These are phyloP conservation scores for Diorhabda sublineata DNA, from an alignment of 1,140 invertebrate genomes.

Conservation along the genomic window DNA sequence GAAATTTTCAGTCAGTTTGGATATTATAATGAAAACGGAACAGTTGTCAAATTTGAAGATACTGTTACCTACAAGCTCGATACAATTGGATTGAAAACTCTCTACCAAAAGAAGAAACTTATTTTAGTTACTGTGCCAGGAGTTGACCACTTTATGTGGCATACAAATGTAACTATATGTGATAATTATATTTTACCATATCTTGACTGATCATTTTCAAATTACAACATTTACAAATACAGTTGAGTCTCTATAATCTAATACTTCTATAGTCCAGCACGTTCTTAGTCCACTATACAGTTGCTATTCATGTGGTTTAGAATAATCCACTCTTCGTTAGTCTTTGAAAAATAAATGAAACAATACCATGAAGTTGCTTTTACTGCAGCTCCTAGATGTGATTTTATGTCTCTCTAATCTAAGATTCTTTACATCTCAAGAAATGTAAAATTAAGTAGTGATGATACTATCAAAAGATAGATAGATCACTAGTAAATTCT, in stretches of 20 bases:
- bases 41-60: slow-evolving; percentile 66
- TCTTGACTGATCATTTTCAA: slow-evolving; percentile 57
- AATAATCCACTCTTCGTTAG: too few relatives aligned
- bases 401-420: too few relatives aligned
- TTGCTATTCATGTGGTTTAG: background rate
- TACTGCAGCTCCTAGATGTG: too few relatives aligned
- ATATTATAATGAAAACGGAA: slow-evolving; percentile 70
- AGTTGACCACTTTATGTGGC: slow-evolving; percentile 77
- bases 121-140: slow-evolving; percentile 65
- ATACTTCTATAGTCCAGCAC: too few relatives aligned
- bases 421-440: too few relatives aligned
- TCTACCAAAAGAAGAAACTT: slow-evolving; percentile 64
- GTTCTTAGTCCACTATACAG: background rate
- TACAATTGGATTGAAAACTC: slow-evolving; percentile 69
- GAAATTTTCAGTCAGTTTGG: slow-evolving; percentile 72
- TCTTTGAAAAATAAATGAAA: too few relatives aligned
- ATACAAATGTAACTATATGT: slow-evolving; percentile 70
- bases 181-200: slow-evolving; percentile 74
- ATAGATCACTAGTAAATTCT: too few relatives aligned
- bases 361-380: too few relatives aligned
- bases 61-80: slow-evolving; percentile 71
- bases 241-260: too few relatives aligned
- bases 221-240: too few relatives aligned
- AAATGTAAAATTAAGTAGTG: too few relatives aligned
- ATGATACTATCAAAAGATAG: too few relatives aligned